Base-by-base conservation (phyloP, 2,797 vertebrate genomes). In the Tachyglossus aculeatus region DNA sequence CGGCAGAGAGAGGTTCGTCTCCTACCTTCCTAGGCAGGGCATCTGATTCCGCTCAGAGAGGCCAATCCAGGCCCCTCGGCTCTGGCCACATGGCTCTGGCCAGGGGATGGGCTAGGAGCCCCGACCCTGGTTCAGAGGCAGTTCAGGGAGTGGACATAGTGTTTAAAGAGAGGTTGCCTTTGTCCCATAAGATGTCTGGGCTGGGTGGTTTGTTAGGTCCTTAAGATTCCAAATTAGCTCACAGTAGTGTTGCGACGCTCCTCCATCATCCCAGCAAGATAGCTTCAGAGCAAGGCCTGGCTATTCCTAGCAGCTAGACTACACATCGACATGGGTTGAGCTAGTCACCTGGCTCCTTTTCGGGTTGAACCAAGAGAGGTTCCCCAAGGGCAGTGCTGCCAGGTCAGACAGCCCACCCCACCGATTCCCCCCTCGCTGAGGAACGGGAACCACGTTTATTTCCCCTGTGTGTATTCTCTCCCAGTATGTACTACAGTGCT, bases 11-110 rank as follows among this genome's bases (percentile, higher is more conserved):
- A n/a, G n/a, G n/a, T n/a, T n/a, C n/a, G n/a, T n/a, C n/a, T n/a
- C 74, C 62, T 61, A 80, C 83, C 78, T 81, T 57, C 55, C 38
- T 37, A 27, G 38, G 31, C 15, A 68, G 41, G 63, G 65, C 5
- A 61, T 29, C 14, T 10, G 21, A 51, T 51, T 36, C 40, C 59
- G 41, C 67, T 33, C 29, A 70, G 18, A 29, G 58, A 64, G 63
- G 78, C 73, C 56, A 25, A 31, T 41, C 36, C 34, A 66, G 65
- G 34, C 14, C 36, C 37, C 62, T 48, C 44, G 25, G 58, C 67
- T 57, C 54, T 63, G 40, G 76, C 80, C 65, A 68, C 82, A 85
- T 83, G 76, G 66, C 66, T 73, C 65, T 47, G 54, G 66, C 67
- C 47, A 27, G 45, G 76, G 66, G 62, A 71, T 65, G 45, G 54